Evolutionary conservation across 2,797 vertebrate genomes (phyloP), one percentile per base, ranked within the genome.

Genomic region (Oreortyx pictus): DNA sequence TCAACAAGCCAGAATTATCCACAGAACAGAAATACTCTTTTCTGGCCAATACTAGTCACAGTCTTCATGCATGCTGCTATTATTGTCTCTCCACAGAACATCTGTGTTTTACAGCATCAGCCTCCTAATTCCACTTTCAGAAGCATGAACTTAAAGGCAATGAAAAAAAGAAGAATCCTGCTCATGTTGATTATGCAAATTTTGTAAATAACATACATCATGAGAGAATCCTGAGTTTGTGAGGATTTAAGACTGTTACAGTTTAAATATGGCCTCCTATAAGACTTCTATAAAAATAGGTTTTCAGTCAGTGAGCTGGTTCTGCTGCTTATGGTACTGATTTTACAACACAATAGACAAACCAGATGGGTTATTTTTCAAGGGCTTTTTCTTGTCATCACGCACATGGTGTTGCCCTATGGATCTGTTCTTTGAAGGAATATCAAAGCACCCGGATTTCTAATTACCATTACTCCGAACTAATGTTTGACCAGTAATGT

Each of bases 401-500:
- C 54, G n/a, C 77, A 91, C 68, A 90, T 62, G 60, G 82, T 86
- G 41, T 70, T 86, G 91, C 78, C 90, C 82, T 81, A 64, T 72
- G 77, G 50, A 92, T 87, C 74, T 50, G 31, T n/a, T 86, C 86
- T 65, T 74, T 47, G 46, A 39, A 86, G 82, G 86, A 93, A 82
- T 41, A 82, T 86, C 64, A 90, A 85, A 90, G 46, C 75, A 93
- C 79, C 61, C 91, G 72, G 62, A 80, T 88, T 93, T 85, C 81
- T 82, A 88, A 66, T 76, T 56, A 86, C 35, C 49, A 47, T 31
- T 65, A 24, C 24, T 35, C 3, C 33, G 60, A 33, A 23, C 35
- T 59, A 78, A 41, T 43, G 17, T 83, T 39, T 43, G 29, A 74
- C 46, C 20, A 50, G 27, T 73, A 41, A 85, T 2, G 8, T 4